Percentiles rank a stretch among this genome's conserved stretches.
Conservation (phyloP, 2,888 invertebrate species). For the Xestoiulus laeticollis region DNA sequence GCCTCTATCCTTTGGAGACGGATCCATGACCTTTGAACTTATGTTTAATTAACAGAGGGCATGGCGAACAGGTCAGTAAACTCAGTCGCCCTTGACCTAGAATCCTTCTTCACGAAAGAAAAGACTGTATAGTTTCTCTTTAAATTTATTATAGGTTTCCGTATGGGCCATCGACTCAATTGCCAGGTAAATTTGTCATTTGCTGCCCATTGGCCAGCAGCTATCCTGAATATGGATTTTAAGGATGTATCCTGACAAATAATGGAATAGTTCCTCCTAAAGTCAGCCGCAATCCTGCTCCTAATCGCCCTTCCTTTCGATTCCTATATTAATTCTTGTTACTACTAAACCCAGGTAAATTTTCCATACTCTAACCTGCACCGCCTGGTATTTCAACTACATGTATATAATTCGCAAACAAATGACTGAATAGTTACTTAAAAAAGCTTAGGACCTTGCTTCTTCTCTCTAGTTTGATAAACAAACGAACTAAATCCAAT, state of each 20-base stretch:
- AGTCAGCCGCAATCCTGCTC: no score
- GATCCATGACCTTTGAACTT: background rate
- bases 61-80: slow-evolving; percentile 34
- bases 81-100: background rate
- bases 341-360: no score
- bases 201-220: background rate
- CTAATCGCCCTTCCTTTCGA: no score
- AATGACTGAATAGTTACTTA: no score
- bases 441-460: no score
- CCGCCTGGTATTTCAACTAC: background rate
- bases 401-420: no score
- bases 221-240: background rate
- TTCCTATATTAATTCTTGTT: no score
- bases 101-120: background rate
- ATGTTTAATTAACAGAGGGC: background rate
- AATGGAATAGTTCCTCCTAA: no score
- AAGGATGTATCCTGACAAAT: no score
- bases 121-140: background rate
- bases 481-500: no score
- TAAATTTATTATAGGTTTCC: background rate
- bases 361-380: background rate
- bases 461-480: no score
- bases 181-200: slow-evolving; percentile 25
- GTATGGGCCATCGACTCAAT: slow-evolving; percentile 42
- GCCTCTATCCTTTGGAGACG: background rate